Percentiles rank a stretch among this genome's conserved stretches.
Evolutionary conservation across 2,888 invertebrate species (phyloP).

Genomic region (Lymantria monacha): DNA sequence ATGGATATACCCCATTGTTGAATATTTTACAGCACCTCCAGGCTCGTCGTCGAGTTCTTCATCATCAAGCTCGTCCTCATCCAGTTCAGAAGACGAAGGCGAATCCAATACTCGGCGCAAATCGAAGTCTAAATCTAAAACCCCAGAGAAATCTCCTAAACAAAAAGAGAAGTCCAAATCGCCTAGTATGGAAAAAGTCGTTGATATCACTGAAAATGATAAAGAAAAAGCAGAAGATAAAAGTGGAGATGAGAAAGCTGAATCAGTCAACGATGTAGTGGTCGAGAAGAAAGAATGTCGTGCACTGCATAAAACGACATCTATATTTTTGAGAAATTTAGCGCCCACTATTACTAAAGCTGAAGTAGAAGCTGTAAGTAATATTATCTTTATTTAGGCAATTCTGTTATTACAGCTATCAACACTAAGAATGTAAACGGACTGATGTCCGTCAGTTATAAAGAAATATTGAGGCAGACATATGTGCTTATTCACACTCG

Average conservation of each 20-base stretch:
- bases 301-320: slow-evolving; percentile 96
- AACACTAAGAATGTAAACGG: too few species aligned
- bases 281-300: slow-evolving; percentile 80
- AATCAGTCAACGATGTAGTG: slow-evolving; percentile 76
- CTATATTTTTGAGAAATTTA: slow-evolving; percentile 97
- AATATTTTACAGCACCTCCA: slow-evolving; percentile 57
- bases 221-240: slow-evolving; percentile 52
- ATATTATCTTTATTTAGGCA: not conserved
- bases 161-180: slow-evolving; percentile 59
- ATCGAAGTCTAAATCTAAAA: slow-evolving; percentile 70
- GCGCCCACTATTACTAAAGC: slow-evolving; percentile 97
- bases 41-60: slow-evolving; percentile 79
- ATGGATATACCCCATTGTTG: too few species aligned
- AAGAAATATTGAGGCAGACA: too few species aligned
- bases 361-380: slow-evolving; percentile 95
- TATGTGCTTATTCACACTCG: too few species aligned
- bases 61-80: slow-evolving; percentile 76
- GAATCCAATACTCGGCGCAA: slow-evolving; percentile 59
- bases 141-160: slow-evolving; percentile 67
- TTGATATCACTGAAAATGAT: slow-evolving; percentile 44
- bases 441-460: too few species aligned
- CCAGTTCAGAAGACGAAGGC: slow-evolving; percentile 77
- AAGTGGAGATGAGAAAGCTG: slow-evolving; percentile 69
- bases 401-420: too few species aligned
- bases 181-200: slow-evolving; percentile 54